phyloP scores from a whole-genome alignment of 2,113 vertebrate species.

The Triplophysa tibetana region DNA sequence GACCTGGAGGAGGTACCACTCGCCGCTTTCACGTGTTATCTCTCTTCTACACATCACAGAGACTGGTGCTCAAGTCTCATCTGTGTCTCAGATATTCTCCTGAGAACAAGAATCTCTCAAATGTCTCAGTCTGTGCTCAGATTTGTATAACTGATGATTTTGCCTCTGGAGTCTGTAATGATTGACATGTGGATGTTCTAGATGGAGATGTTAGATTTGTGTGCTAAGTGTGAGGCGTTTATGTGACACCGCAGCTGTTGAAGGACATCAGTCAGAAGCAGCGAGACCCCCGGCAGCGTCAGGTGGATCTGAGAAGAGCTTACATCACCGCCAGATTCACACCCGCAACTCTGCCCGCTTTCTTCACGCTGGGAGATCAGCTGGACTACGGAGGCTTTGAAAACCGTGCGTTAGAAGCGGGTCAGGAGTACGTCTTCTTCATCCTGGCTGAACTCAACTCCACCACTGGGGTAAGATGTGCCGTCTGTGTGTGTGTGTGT shows the following conservation, averaged over 20 bases:
- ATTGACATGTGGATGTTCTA: too few species aligned
- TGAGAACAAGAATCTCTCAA: too few species aligned
- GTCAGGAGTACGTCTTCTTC: constrained; percentile 93
- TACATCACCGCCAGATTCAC: constrained; percentile 93
- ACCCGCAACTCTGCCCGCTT: constrained; percentile 78
- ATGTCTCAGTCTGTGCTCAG: too few species aligned
- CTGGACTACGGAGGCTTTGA: constrained; percentile 91
- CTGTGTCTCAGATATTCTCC: too few species aligned
- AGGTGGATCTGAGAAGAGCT: constrained; percentile 85
- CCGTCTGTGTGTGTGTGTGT: neutral
- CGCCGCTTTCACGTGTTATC: constrained; percentile 26
- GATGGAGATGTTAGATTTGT: too few species aligned
- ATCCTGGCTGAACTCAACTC: constrained; percentile 91
- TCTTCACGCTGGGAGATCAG: constrained; percentile 92
- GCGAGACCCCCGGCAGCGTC: constrained; percentile 85
- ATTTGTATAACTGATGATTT: too few species aligned
- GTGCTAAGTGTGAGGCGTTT: too few species aligned
- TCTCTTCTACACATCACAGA: too few species aligned
- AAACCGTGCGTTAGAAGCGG: constrained; percentile 88
- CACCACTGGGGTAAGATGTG: constrained; percentile 79
- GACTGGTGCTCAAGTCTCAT: too few species aligned
- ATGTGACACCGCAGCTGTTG: constrained; percentile 76
- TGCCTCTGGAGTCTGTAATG: too few species aligned
- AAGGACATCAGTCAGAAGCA: constrained; percentile 87
- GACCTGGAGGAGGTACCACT: constrained; percentile 91